phyloP scores from a whole-genome alignment of 2,113 vertebrate species.

The Peucedramus taeniatus region DNA sequence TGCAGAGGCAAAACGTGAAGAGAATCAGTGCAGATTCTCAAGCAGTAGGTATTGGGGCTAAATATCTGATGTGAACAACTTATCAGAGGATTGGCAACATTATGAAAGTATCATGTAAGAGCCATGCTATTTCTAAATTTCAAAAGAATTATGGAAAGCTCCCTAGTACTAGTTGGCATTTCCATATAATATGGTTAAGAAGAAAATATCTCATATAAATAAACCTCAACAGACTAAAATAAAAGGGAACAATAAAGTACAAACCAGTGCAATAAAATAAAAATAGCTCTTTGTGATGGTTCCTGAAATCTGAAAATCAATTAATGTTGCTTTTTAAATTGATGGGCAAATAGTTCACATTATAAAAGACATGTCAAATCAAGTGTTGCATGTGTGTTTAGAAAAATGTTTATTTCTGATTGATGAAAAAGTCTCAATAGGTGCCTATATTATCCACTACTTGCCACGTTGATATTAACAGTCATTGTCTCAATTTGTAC shows the following conservation, averaged over 20 bases:
- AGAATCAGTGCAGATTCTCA: constrained; percentile 72
- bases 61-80: constrained; percentile 79
- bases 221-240: constrained; percentile 34
- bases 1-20: constrained; percentile 68
- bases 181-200: constrained; percentile 72
- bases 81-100: constrained; percentile 75
- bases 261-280: constrained; percentile 35
- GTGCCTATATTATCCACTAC: not conserved
- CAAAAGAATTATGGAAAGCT: constrained; percentile 62
- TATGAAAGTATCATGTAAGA: constrained; percentile 76
- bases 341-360: not conserved
- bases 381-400: not conserved
- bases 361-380: not conserved
- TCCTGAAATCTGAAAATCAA: constrained; percentile 33
- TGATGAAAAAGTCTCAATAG: not conserved
- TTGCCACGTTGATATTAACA: not conserved
- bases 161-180: constrained; percentile 61
- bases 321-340: constrained; percentile 23
- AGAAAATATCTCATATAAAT: constrained; percentile 65
- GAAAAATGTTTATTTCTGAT: not conserved
- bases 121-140: constrained; percentile 65
- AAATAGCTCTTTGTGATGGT: not conserved
- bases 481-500: not conserved
- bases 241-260: constrained; percentile 46
- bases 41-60: constrained; percentile 75